Conservation (phyloP, 2,888 invertebrate species). For the Zaprionus obscuricornis region DNA sequence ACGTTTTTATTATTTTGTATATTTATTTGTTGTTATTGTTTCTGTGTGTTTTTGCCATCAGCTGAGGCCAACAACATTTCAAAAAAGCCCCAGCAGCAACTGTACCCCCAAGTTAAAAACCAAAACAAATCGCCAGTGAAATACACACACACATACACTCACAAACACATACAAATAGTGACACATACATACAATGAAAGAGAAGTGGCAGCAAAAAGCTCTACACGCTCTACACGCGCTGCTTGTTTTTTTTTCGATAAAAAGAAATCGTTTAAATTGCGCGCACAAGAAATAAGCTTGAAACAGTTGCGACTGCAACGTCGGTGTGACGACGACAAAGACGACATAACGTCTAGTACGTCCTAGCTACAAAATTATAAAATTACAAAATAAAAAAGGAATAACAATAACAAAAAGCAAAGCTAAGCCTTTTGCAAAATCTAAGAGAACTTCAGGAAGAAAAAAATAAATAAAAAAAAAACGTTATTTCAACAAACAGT, state of each 20-base stretch:
- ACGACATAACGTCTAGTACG: constrained; percentile 54
- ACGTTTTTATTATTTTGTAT: constrained; percentile 43
- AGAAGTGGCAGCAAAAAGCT: constrained; percentile 58
- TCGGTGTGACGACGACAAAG: constrained; percentile 60
- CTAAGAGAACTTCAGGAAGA: constrained; percentile 4
- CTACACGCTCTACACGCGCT: constrained; percentile 37
- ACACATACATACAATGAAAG: too few species aligned
- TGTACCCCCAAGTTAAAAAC: constrained; percentile 64
- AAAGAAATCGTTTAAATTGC: constrained; percentile 76
- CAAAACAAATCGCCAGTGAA: constrained; percentile 63
- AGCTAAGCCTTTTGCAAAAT: background rate
- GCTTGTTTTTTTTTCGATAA: constrained; percentile 69
- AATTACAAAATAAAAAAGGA: constrained; percentile 9
- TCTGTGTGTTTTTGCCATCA: constrained; percentile 26
- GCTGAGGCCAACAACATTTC: constrained; percentile 70
- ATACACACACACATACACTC: constrained; percentile 43
- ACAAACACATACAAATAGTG: too few species aligned
- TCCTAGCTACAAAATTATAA: constrained; percentile 39
- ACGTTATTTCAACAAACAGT: constrained; percentile 14
- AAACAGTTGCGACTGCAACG: constrained; percentile 73
- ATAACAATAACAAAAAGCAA: constrained; percentile 16
- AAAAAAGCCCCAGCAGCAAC: constrained; percentile 68
- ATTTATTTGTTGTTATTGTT: constrained; percentile 25
- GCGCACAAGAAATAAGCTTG: constrained; percentile 61
- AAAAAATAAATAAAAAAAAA: constrained; percentile 12